Evolutionary conservation across 2,888 invertebrate genomes (phyloP), one percentile per base, ranked within the genome.

Genomic region (Acleris cristana): DNA sequence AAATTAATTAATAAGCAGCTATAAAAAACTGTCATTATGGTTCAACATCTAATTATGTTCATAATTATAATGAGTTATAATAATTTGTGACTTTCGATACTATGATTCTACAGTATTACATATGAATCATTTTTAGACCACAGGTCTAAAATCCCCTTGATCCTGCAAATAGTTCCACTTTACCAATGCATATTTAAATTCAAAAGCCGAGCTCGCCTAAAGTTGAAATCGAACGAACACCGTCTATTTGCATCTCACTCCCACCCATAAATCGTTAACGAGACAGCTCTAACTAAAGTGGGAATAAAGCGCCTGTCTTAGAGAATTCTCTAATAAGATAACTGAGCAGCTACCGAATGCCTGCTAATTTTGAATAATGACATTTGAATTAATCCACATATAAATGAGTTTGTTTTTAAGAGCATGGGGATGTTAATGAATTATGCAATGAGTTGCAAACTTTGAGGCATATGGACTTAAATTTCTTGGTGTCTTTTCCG

Each of bases 221-320:
- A 44, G 40, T 21, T 44, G 8, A 23, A 56, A 56, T 12, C n/a
- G 14, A 44, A 23, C 44, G 16, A 16, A 8, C 40, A 40, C 40
- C 21, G 21, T 44, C 40, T 40, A 44, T 52, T 40, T 51, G 14
- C 21, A 18, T 60, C 40, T 21, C 40, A 7, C 12, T 52, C 52
- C 18, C 60, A 52, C 40, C 40, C 23, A 53, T 61, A 44, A 61
- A 53, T 44, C 44, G 23, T 53, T 44, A n/a, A 53, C 44, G 40
- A 61, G 52, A 61, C 44, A 44, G 53, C 53, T 61, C 61, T 3
- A 53, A 53, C 52, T 61, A 45, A 53, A 61, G 23, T 44, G 18
- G 14, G 53, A 30, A 45, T 26, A 23, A 60, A 52, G 21, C 40
- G 40, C 40, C 18, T 44, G 45, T 45, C 18, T 40, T 23, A 45